phyloP scores from a whole-genome alignment of 2,113 vertebrate genomes.

The Peromyscus leucopus region DNA sequence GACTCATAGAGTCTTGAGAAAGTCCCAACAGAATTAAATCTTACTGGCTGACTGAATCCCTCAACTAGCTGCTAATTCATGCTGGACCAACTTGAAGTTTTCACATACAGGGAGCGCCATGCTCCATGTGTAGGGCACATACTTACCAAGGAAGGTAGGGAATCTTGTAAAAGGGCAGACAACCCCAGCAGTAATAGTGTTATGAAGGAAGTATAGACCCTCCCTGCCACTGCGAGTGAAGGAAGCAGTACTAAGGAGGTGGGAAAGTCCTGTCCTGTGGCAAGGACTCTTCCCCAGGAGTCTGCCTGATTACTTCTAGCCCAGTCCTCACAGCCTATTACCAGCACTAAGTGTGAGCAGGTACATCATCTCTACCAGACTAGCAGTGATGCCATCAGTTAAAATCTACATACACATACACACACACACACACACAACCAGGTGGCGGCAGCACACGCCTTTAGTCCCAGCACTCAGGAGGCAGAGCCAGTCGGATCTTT shows the following conservation, averaged over 20 bases:
- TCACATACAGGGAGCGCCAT: neutral
- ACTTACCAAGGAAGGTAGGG: neutral
- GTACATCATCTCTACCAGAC: neutral
- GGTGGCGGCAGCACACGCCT: neutral
- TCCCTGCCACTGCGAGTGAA: neutral
- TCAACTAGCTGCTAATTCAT: neutral
- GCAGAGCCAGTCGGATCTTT: neutral
- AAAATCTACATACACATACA: neutral
- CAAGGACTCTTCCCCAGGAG: conserved; percentile 42
- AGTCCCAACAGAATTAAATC: neutral
- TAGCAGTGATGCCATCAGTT: neutral
- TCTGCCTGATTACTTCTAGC: neutral
- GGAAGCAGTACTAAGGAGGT: neutral
- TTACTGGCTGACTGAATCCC: neutral
- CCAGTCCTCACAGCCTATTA: neutral
- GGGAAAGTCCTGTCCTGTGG: neutral
- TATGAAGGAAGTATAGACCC: neutral
- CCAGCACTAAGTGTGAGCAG: neutral
- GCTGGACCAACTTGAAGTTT: neutral
- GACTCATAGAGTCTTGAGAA: neutral
- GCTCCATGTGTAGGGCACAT: neutral
- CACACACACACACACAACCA: neutral
- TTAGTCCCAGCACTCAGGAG: neutral
- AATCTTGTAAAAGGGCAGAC: neutral
- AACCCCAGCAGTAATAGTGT: neutral